Base-by-base conservation (phyloP, 2,113 vertebrate genomes). In the Perca schrenkii region DNA sequence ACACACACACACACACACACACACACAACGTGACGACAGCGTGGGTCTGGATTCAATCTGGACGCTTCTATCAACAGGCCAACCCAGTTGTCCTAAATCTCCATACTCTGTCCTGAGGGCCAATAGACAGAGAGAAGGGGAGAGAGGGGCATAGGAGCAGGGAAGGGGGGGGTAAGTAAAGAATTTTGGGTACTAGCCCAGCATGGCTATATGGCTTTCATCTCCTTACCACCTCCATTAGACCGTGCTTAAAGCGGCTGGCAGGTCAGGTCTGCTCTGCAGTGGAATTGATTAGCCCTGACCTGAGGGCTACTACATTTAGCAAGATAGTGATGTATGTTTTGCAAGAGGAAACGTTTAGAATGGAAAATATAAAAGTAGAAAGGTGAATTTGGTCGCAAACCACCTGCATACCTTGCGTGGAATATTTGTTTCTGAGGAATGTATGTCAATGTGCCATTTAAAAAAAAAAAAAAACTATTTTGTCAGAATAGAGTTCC, bases 11-110 rank as follows among this genome's bases (percentile, higher is more conserved):
- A 67, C 72, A 34, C 83, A 67, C 72, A 60, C 54, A 66, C 67
- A 63, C 54, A 62, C 64, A 71, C 36, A 82, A 77, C 8, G 76
- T 90, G 89, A 89, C 57, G 73, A 88, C 87, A 58, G 83, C 25
- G 2, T 36, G 49, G 77, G 87, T 90, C 92, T 93, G 91, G 89
- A 89, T 91, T 94, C 89, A 91, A 93, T 94, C 92, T 87, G 56
- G 73, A 80, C 25, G 70, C 86, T 79, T 94, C 86, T 79, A 86
- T 90, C 89, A 87, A 82, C 88, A 85, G 80, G 80, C 81, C 83
- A 36, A 56, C 83, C 77, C 89, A 80, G 87, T 89, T 77, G 86
- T 86, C 76, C 79, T 90, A 81, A 89, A 86, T 91, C 83, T 86
- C 83, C 71, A 64, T 47, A 73, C 72, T 79, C 52, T 56, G 64